phyloP scores from a whole-genome alignment of 2,888 invertebrate genomes.

The Cataglyphis albicans region DNA sequence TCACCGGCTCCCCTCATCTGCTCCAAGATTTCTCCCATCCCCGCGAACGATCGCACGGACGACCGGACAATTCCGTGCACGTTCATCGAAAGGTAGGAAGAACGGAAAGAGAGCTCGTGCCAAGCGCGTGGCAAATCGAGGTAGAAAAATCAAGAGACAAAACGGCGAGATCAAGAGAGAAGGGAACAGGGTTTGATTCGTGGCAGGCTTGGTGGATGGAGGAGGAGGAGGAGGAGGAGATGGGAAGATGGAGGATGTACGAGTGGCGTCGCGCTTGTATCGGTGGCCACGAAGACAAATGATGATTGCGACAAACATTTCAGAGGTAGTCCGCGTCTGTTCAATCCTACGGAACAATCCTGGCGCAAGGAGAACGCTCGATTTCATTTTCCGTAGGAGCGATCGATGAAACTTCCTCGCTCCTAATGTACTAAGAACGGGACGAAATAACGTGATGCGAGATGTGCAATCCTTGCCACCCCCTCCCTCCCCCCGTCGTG shows the following conservation, averaged over 20 bases:
- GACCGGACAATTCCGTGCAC: constrained; percentile 63
- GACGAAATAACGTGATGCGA: constrained; percentile 1
- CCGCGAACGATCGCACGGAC: constrained; percentile 5
- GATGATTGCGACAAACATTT: constrained; percentile 71
- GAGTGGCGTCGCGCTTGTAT: constrained; percentile 34
- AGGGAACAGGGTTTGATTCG: background rate
- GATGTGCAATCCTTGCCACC: background rate
- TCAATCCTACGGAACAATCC: constrained; percentile 59
- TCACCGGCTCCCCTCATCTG: constrained; percentile 55
- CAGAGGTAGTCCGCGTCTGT: constrained; percentile 36
- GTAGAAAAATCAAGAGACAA: constrained; percentile 51
- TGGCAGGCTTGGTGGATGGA: background rate
- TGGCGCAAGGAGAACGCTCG: constrained; percentile 56
- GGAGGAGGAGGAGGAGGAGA: background rate
- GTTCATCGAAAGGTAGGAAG: constrained; percentile 48
- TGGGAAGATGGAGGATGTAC: background rate
- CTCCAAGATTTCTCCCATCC: constrained; percentile 44
- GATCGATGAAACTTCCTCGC: constrained; percentile 38
- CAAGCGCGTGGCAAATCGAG: constrained; percentile 47
- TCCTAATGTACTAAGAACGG: constrained; percentile 30
- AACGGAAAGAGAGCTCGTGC: constrained; percentile 47
- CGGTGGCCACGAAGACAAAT: constrained; percentile 67
- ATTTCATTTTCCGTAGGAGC: constrained; percentile 57
- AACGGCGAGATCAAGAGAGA: constrained; percentile 28
- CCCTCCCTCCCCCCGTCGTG: background rate